These are phyloP conservation scores for Leucosticte australis DNA, from an alignment of 2,113 vertebrate species.

Conservation along the genomic window DNA sequence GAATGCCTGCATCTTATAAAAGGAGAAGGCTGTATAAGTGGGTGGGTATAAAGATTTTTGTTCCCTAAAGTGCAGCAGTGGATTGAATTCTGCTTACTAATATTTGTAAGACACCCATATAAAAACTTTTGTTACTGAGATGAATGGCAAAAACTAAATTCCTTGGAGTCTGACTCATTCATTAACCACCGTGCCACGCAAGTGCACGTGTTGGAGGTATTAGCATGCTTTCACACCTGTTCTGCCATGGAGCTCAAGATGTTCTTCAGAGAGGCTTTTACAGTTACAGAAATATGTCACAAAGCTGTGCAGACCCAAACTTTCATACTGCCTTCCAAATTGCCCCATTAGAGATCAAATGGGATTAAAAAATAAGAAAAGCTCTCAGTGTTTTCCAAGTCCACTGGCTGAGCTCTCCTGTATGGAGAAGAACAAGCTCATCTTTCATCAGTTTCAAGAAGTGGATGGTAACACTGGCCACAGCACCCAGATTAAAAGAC, in stretches of 20 bases:
- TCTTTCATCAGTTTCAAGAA: not conserved
- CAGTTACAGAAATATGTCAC: not conserved
- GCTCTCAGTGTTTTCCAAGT: not conserved
- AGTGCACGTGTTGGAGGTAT: not conserved
- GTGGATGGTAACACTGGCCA: not conserved
- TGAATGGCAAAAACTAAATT: not conserved
- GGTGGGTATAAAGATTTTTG: not conserved
- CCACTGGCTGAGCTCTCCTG: not conserved
- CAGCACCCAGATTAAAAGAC: not conserved
- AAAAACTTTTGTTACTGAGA: not conserved
- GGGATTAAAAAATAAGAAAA: not conserved
- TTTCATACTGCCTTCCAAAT: not conserved
- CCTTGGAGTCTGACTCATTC: not conserved
- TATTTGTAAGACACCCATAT: not conserved
- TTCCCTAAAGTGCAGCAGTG: not conserved
- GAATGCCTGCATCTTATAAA: not conserved
- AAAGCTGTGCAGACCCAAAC: not conserved
- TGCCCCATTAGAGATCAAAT: not conserved
- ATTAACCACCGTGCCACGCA: accelerated
- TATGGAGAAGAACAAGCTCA: not conserved
- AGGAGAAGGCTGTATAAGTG: not conserved
- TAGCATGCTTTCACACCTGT: not conserved
- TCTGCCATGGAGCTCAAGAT: not conserved
- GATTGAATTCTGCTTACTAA: not conserved
- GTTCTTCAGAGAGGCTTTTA: not conserved